Base-by-base conservation (phyloP, 2,888 invertebrate species). In the Sarcophaga variegata region DNA sequence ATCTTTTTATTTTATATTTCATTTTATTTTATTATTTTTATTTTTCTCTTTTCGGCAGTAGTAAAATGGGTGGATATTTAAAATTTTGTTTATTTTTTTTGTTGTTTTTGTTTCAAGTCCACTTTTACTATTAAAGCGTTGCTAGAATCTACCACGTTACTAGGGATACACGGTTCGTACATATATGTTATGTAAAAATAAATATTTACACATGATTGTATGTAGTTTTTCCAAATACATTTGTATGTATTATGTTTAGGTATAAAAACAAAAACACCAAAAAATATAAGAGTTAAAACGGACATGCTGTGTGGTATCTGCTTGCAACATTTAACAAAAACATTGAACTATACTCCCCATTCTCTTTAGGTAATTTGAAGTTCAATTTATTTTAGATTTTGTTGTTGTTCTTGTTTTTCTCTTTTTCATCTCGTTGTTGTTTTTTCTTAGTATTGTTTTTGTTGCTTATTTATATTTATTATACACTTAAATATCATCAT, bases 311-410 rank as follows among this genome's bases (percentile, higher is more conserved):
- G 8, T 47, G 8, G 47, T 47, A 47, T 20, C 14, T 5, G 1
- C 17, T 20, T 47, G 11, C 11, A 47, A 25, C 27, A 76, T 8
- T 20, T n/a, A 54, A 37, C 59, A n/a, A 47, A 47, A 76, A 71
- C 82, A 86, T 86, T 82, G 82, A 86, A 86, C 79, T n/a, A n/a
- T 86, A 86, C 82, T 60, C 79, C 85, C 62, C 77, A 81, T 84
- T 71, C 62, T 62, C 64, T n/a, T 20, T 20, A 20, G 20, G 11
- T 47, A 10, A 47, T 72, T 62, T 76, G 49, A 71, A 83, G 37
- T 20, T 20, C 20, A 20, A 1, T 20, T 20, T 20, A 20, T 20
- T 20, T 20, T 20, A 20, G 20, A 1, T 11, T 1, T 47, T 11
- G n/a, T 63, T 75, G 27, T 64, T 70, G 12, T 63, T 67, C 22